These are phyloP conservation scores for Oxyruncus cristatus DNA, from an alignment of 2,113 vertebrate genomes.

Conservation along the genomic window DNA sequence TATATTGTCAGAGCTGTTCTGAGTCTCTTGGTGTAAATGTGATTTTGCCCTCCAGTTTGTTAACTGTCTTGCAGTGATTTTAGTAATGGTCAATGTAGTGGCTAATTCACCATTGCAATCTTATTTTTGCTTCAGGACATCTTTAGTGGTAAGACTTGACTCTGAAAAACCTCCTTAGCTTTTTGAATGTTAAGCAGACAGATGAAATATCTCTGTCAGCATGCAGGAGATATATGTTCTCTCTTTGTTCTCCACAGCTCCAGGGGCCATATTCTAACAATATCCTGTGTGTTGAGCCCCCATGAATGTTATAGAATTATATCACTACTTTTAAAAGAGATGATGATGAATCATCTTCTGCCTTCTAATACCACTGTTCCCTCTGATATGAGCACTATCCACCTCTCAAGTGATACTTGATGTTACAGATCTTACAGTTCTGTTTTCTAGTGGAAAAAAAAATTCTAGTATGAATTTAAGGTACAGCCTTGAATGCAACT, in stretches of 20 bases:
- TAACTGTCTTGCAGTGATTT: slow-evolving; percentile 24
- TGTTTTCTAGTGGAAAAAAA: neutral
- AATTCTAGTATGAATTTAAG: neutral
- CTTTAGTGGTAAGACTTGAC: neutral
- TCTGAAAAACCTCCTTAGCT: neutral
- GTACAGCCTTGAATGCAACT: neutral
- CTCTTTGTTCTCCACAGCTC: neutral
- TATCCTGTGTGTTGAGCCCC: neutral
- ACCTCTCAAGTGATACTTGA: neutral
- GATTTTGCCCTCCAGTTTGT: slow-evolving; percentile 23
- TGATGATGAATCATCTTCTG: neutral
- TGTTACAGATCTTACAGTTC: neutral
- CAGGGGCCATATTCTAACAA: neutral
- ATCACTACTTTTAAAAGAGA: neutral
- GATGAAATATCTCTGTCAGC: neutral
- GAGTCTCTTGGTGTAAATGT: neutral
- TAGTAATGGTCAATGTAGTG: slow-evolving; percentile 51
- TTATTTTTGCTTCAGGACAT: slow-evolving; percentile 25
- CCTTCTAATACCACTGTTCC: neutral
- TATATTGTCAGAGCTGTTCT: neutral
- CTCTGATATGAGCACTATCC: neutral
- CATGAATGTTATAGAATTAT: neutral
- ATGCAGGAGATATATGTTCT: neutral
- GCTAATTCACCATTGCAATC: slow-evolving; percentile 37
- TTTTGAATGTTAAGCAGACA: neutral